These are phyloP conservation scores for Bombus terrestris DNA, from an alignment of 1,140 invertebrate species.

Conservation along the genomic window DNA sequence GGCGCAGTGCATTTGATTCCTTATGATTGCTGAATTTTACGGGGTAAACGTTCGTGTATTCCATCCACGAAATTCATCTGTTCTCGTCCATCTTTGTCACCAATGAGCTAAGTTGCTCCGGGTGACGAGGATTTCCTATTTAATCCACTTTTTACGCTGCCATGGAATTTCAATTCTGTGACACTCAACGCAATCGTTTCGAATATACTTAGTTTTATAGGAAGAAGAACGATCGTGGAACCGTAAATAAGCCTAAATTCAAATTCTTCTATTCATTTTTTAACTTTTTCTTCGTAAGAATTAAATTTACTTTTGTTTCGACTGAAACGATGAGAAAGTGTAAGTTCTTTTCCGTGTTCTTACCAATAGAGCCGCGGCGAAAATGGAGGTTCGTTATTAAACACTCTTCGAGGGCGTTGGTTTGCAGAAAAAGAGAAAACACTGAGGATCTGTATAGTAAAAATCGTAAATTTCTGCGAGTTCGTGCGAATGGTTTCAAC, in stretches of 20 bases:
- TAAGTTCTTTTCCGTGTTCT: neutral
- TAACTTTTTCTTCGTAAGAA: neutral
- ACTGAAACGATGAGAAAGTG: neutral
- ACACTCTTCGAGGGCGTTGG: neutral
- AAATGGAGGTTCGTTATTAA: neutral
- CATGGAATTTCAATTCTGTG: neutral
- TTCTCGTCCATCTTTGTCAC: neutral
- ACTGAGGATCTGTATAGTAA: neutral
- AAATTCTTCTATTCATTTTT: neutral
- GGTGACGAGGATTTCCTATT: neutral
- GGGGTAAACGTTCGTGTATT: constrained; percentile 5
- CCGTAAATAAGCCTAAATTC: neutral
- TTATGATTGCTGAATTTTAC: constrained; percentile 1
- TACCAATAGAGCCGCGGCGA: too few relatives aligned
- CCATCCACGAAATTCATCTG: constrained; percentile 13
- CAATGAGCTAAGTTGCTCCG: neutral
- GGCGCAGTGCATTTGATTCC: constrained; percentile 6
- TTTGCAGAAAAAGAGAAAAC: neutral
- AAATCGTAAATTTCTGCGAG: neutral
- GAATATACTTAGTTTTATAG: neutral
- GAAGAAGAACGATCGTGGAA: neutral
- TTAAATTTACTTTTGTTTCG: neutral
- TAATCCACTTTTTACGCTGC: neutral
- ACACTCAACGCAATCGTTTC: neutral
- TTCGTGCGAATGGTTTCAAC: neutral